Percentiles rank a stretch among this genome's conserved stretches.
phyloP scores from a whole-genome alignment of 2,113 vertebrate species.

The Otis tarda region DNA sequence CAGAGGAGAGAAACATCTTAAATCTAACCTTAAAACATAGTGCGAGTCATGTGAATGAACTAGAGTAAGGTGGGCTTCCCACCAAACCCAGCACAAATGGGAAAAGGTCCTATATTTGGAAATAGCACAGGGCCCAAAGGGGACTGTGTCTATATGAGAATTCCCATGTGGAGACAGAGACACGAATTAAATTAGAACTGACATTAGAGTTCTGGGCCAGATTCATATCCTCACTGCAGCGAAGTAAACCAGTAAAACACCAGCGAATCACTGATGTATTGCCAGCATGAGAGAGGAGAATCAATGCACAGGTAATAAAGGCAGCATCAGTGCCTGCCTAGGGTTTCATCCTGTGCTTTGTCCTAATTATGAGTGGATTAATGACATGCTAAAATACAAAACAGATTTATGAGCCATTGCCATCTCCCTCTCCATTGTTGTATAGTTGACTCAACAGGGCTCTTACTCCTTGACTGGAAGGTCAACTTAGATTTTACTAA shows the following conservation, averaged over 20 bases:
- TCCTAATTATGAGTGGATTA: constrained; percentile 58
- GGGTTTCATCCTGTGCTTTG: constrained; percentile 44
- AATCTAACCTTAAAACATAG: constrained; percentile 2
- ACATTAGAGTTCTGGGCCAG: constrained; percentile 51
- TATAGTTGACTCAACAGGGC: constrained; percentile 35
- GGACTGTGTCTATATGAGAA: constrained; percentile 44
- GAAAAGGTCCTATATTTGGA: constrained; percentile 66
- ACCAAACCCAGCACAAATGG: background rate
- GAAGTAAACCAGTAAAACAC: constrained; percentile 6
- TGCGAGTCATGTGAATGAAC: background rate
- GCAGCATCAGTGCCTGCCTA: constrained; percentile 14
- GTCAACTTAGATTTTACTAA: constrained; percentile 17
- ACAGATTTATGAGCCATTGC: constrained; percentile 40
- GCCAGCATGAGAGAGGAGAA: background rate
- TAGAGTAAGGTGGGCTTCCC: constrained; percentile 24
- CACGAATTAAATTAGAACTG: constrained; percentile 60
- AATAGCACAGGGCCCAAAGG: constrained; percentile 69
- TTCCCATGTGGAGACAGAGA: constrained; percentile 23
- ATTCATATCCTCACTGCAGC: constrained; percentile 36
- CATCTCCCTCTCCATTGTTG: background rate
- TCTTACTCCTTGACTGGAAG: constrained; percentile 17
- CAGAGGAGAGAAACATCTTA: background rate
- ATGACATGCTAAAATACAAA: constrained; percentile 50
- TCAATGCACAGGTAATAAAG: constrained; percentile 48
- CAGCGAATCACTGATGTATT: background rate